A percentile compares a stretch with the other conserved stretches of the same genome.
Evolutionary conservation across 2,888 invertebrate genomes (phyloP).

Genomic region (Omphaloscelis lunosa): DNA sequence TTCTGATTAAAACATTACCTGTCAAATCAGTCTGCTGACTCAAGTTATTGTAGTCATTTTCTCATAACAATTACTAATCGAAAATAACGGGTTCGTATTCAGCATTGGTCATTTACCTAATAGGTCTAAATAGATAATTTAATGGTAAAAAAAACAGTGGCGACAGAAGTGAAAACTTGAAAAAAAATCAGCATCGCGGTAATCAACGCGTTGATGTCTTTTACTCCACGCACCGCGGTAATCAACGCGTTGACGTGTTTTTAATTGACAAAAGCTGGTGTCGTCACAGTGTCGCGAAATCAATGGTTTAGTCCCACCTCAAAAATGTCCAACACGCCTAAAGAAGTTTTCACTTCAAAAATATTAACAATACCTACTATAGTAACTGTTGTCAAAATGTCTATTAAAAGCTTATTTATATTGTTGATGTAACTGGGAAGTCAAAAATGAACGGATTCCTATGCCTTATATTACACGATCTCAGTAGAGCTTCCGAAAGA

Average conservation of each 20-base stretch:
- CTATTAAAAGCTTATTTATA: not conserved
- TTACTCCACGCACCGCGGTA: no score
- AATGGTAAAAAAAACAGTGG: not conserved
- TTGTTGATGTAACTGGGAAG: constrained; percentile 9
- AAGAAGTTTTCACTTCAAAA: no score
- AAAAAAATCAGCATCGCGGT: no score
- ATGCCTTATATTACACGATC: not conserved
- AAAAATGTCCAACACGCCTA: no score
- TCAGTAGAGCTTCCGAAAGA: not conserved
- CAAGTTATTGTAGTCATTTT: not conserved
- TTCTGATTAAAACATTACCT: not conserved
- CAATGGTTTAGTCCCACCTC: no score
- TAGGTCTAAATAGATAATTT: not conserved
- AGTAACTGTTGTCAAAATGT: not conserved
- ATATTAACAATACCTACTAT: no score
- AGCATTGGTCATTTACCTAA: not conserved
- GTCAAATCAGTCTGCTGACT: not conserved
- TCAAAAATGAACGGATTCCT: not conserved
- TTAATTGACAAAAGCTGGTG: no score
- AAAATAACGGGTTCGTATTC: not conserved
- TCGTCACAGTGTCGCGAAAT: no score
- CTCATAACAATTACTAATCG: not conserved
- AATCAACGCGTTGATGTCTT: no score
- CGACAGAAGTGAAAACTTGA: no score
- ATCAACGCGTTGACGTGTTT: no score